Evolutionary conservation across 2,888 invertebrate species (phyloP).

Genomic region (Luffia ferchaultella): DNA sequence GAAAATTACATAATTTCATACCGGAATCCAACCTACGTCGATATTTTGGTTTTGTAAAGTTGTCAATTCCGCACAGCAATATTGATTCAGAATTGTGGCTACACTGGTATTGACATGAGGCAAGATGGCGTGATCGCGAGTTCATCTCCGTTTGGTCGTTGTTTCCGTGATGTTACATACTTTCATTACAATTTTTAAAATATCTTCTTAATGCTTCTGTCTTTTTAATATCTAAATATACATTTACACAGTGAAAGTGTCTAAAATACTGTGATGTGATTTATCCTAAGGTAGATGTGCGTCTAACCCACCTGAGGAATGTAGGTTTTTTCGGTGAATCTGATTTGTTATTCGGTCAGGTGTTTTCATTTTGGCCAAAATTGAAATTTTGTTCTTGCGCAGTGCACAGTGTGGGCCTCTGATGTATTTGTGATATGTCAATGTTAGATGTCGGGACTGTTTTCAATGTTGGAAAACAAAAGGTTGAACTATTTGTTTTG

Average conservation of each 20-base stretch:
- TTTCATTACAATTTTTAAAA: conserved; percentile 44
- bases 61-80: conserved; percentile 5
- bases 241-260: neutral
- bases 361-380: conserved; percentile 62
- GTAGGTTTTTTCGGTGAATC: conserved; percentile 63
- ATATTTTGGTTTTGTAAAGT: neutral
- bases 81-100: conserved; percentile 35
- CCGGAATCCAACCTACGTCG: too few species aligned
- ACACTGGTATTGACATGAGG: conserved; percentile 50
- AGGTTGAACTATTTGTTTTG: conserved; percentile 65
- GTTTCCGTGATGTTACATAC: conserved; percentile 49
- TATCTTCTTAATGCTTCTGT: conserved; percentile 37
- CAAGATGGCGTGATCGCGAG: conserved; percentile 59
- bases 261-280: conserved; percentile 21
- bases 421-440: conserved; percentile 61
- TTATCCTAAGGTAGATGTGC: conserved; percentile 27
- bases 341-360: conserved; percentile 69
- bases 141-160: conserved; percentile 60
- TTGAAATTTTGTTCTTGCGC: conserved; percentile 63
- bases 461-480: conserved; percentile 64
- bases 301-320: conserved; percentile 72
- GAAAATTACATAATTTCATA: too few species aligned
- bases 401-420: conserved; percentile 59
- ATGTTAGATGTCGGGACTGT: conserved; percentile 62
- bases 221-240: conserved; percentile 18